These are phyloP conservation scores for Popillia japonica DNA, from an alignment of 1,140 invertebrate species.

Conservation along the genomic window DNA sequence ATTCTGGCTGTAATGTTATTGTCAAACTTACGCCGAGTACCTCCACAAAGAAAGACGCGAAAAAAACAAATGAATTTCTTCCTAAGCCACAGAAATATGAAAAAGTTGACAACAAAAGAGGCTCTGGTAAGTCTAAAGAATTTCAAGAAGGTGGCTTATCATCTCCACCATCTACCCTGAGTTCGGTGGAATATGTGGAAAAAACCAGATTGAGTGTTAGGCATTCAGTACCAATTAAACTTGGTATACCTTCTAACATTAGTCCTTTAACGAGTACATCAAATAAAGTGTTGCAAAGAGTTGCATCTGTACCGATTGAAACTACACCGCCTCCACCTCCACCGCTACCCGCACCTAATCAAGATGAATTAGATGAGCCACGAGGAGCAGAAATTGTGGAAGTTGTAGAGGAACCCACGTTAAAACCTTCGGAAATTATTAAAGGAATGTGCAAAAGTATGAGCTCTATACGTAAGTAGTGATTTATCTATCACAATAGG, in stretches of 20 bases:
- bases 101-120: conserved; percentile 46
- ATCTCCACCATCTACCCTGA: conserved; percentile 57
- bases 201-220: conserved; percentile 53
- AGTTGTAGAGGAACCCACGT: conserved; percentile 68
- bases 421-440: conserved; percentile 68
- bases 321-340: conserved; percentile 69
- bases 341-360: conserved; percentile 62
- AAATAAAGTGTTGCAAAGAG: conserved; percentile 55
- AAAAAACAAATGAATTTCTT: conserved; percentile 54
- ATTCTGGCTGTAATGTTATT: conserved; percentile 58
- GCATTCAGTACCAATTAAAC: conserved; percentile 55
- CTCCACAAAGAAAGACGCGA: conserved; percentile 36
- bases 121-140: conserved; percentile 34
- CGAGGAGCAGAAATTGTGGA: conserved; percentile 59
- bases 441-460: conserved; percentile 60
- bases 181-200: conserved; percentile 53
- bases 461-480: conserved; percentile 56
- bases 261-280: conserved; percentile 50
- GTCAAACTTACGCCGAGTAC: conserved; percentile 51
- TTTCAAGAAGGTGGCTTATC: conserved; percentile 52
- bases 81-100: conserved; percentile 56
- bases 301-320: conserved; percentile 50
- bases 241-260: conserved; percentile 40
- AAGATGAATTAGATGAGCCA: conserved; percentile 48
- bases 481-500: not conserved